These are phyloP conservation scores for Phaethon lepturus DNA, from an alignment of 2,113 vertebrate genomes.

Conservation along the genomic window DNA sequence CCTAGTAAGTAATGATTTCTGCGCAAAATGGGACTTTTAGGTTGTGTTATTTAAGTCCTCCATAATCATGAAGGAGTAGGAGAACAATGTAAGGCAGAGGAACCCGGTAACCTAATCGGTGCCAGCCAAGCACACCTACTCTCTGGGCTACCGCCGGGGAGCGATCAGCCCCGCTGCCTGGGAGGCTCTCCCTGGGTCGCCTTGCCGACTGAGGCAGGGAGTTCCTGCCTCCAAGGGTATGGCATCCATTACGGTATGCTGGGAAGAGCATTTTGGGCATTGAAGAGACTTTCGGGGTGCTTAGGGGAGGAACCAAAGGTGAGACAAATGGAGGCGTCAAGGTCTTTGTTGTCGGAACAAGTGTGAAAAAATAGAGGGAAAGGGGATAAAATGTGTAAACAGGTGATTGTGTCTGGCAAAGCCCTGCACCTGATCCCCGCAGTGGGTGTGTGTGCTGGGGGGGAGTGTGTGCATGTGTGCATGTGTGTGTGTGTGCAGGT, in stretches of 20 bases:
- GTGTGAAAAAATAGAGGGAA: background rate
- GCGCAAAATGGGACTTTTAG: background rate
- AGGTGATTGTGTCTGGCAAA: background rate
- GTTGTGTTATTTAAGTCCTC: background rate
- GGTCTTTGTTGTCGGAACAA: background rate
- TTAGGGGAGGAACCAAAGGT: background rate
- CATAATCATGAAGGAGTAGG: background rate
- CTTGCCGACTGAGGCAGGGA: too few relatives aligned
- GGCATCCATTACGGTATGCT: background rate
- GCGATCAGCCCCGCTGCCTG: background rate
- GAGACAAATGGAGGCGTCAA: background rate
- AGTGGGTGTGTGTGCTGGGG: background rate
- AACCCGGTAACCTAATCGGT: background rate
- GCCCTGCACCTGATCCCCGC: background rate
- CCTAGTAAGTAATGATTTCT: background rate
- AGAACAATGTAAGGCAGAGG: background rate
- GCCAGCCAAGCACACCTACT: background rate
- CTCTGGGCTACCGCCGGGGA: background rate
- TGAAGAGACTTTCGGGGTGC: background rate
- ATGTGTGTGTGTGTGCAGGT: background rate
- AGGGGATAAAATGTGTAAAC: background rate
- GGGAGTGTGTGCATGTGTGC: fast-evolving
- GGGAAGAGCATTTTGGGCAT: background rate
- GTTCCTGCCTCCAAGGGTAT: background rate
- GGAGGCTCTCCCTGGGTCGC: background rate